Conservation (phyloP, 92 coral and sea anemone genomes). For the Blastomussa wellsi region DNA sequence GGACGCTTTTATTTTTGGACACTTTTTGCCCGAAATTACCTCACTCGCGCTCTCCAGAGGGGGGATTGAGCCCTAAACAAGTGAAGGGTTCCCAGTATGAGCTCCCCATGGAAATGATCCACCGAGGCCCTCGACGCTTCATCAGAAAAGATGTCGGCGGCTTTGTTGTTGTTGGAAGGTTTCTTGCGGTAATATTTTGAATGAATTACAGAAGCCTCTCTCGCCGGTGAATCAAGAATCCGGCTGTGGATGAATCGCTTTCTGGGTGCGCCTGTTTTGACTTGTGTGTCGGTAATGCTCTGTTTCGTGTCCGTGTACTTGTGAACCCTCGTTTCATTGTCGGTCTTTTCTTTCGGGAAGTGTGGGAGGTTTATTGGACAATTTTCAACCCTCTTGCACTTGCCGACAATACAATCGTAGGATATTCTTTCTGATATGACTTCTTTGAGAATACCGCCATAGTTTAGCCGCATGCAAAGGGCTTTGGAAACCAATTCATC, state of each 20-base stretch:
- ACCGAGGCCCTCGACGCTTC: conserved; percentile 30
- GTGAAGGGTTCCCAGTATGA: background rate
- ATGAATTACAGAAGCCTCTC: conserved; percentile 13
- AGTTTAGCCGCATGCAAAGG: conserved; percentile 21
- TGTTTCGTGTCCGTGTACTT: conserved; percentile 15
- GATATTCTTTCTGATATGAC: background rate
- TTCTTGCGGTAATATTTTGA: conserved; percentile 13
- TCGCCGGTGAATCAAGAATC: conserved; percentile 10
- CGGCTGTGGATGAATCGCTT: background rate
- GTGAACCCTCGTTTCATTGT: conserved; percentile 15
- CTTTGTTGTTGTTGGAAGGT: conserved; percentile 50
- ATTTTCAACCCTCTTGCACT: conserved; percentile 29
- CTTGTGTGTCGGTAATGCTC: conserved; percentile 28
- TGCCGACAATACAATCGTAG: conserved; percentile 29
- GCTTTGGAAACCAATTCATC: conserved; percentile 21
- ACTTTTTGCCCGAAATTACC: too few species aligned
- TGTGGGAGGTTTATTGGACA: conserved; percentile 31
- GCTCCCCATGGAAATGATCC: conserved; percentile 22
- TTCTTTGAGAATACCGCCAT: conserved; percentile 32
- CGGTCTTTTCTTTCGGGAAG: conserved; percentile 46
- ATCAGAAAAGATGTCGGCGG: conserved; percentile 39
- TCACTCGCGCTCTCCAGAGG: too few species aligned
- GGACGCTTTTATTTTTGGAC: too few species aligned
- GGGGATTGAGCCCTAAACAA: conserved; percentile 11
- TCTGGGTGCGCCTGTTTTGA: background rate